Evolutionary conservation across 2,113 vertebrate species (phyloP), one percentile per base, ranked within the genome.

Genomic region (Hemibagrus wyckioides): DNA sequence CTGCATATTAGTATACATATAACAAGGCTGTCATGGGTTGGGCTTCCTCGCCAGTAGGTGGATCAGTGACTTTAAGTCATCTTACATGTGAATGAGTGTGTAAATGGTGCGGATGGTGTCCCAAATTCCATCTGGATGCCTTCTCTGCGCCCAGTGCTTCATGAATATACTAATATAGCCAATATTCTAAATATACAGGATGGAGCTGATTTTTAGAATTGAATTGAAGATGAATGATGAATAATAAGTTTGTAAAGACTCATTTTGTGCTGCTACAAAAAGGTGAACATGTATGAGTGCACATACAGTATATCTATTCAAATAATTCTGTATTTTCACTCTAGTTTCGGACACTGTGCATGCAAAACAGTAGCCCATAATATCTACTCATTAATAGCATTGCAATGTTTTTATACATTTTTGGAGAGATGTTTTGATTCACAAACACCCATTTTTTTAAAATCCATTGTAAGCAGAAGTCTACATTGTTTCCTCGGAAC

Each of bases 401-500:
- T 36, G 21, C 0, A 10, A 56, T 56, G 23, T 85, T 65, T 61
- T 67, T 19, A 73, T 52, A 33, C 28, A 14, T 48, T 67, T 80
- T 65, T 82, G 8, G 1, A 13, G 25, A 65, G 56, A 33, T 2
- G 2, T 83, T 54, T 48, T 80, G 52, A 75, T 56, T 80, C 4
- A 79, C 56, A 76, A 36, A 2, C n/a, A n/a, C 39, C 3, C 8
- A n/a, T n/a, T n/a, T 86, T 83, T 86, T 41, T 69, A 15, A 81
- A 54, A 41, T 23, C 30, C 10, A 80, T 67, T 84, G 28, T 86
- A 63, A 59, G 11, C 25, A 82, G 48, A 79, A 67, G 21, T 75
- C 83, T 82, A 76, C 41, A 63, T 75, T 86, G 85, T 85, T 86
- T 61, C 36, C 4, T 15, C 11, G 79, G 54, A 80, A 84, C 63